phyloP scores from a whole-genome alignment of 2,113 vertebrate genomes.

The Pavo muticus region DNA sequence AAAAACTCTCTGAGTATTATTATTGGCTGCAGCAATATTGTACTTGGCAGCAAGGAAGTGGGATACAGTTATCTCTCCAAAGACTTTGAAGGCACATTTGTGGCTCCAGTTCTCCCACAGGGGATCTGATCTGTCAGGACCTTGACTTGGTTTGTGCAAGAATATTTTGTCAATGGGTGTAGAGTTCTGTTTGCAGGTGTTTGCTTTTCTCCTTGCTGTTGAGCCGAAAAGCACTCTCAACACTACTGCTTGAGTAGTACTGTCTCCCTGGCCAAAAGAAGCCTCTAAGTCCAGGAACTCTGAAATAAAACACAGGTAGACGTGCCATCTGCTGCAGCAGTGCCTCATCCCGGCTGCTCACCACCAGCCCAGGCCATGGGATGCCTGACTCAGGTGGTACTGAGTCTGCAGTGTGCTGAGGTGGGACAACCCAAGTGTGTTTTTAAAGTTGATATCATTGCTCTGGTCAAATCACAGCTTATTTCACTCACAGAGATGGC shows the following conservation, averaged over 20 bases:
- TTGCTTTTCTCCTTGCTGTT: not conserved
- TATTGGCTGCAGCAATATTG: slow-evolving; percentile 8
- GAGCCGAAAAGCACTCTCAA: not conserved
- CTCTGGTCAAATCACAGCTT: not conserved
- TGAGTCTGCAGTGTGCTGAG: not conserved
- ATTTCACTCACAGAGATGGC: not conserved
- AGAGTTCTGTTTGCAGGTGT: not conserved
- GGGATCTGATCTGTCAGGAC: not conserved
- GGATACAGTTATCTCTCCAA: not conserved
- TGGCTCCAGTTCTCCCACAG: not conserved
- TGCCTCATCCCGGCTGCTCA: fast-evolving
- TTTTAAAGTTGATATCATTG: not conserved
- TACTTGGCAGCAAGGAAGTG: not conserved
- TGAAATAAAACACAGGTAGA: not conserved
- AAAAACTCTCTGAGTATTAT: not conserved
- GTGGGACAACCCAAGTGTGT: not conserved
- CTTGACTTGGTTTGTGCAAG: not conserved
- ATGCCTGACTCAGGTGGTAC: not conserved
- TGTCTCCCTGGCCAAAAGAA: not conserved
- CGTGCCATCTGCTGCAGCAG: fast-evolving
- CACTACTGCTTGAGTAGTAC: not conserved
- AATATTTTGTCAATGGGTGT: not conserved
- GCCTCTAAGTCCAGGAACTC: not conserved
- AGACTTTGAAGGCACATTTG: not conserved
- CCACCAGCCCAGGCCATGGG: not conserved